These are phyloP conservation scores for Tinamus guttatus DNA, from an alignment of 2,113 vertebrate genomes.

Conservation along the genomic window DNA sequence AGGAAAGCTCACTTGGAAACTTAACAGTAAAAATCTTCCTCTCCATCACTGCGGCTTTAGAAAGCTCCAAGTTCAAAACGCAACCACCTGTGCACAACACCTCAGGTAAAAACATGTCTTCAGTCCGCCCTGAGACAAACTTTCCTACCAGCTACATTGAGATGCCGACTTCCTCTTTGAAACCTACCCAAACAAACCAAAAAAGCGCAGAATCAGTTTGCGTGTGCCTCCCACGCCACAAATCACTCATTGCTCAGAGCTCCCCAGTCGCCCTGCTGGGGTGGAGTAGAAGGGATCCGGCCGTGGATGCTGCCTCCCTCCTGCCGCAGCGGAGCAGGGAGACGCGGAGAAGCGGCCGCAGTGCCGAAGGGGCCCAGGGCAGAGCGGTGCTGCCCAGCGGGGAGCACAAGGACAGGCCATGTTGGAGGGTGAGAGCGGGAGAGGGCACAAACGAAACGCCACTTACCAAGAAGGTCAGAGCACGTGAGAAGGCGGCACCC, in stretches of 20 bases:
- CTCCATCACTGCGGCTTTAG: not conserved
- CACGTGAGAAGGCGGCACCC: not conserved
- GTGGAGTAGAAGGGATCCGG: not conserved
- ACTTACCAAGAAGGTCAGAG: conserved; percentile 27
- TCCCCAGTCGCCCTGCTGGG: not conserved
- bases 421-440: no score
- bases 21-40: not conserved
- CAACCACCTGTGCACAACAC: not conserved
- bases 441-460: not conserved
- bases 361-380: no score
- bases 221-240: not conserved
- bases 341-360: not conserved
- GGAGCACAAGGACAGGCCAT: no score
- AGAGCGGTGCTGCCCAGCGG: no score
- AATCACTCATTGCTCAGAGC: not conserved
- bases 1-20: not conserved
- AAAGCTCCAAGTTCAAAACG: not conserved
- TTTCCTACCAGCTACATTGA: conserved; percentile 34
- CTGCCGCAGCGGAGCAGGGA: accelerated
- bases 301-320: accelerated
- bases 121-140: not conserved
- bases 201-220: not conserved
- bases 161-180: not conserved
- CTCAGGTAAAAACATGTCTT: not conserved
- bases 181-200: not conserved